Conservation (phyloP, 2,888 invertebrate genomes). For the Pollenia amentaria region DNA sequence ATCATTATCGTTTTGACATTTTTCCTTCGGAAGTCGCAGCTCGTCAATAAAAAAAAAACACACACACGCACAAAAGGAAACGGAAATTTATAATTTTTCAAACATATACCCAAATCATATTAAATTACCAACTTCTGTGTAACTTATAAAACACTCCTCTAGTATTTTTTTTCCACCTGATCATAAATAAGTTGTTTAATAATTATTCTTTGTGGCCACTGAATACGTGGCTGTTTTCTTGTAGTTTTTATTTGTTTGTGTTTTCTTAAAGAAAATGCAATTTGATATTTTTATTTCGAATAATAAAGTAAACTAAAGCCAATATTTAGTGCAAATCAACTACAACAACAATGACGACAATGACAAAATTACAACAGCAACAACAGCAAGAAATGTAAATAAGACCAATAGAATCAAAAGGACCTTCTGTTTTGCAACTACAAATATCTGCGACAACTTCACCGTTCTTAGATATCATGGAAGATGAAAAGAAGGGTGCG, state of each 20-base stretch:
- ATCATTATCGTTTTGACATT: constrained; percentile 31
- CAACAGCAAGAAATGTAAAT: constrained; percentile 2
- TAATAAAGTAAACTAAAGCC: constrained; percentile 36
- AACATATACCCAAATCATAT: constrained; percentile 41
- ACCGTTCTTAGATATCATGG: not conserved
- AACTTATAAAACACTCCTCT: not conserved
- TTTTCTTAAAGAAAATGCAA: constrained; percentile 53
- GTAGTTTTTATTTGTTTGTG: constrained; percentile 23
- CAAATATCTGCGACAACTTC: constrained; percentile 3
- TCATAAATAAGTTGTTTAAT: constrained; percentile 54
- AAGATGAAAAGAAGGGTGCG: constrained; percentile 55
- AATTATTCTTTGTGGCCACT: constrained; percentile 55
- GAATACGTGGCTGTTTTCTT: not conserved
- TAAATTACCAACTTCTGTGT: constrained; percentile 28
- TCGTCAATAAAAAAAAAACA: constrained; percentile 9
- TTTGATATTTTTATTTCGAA: constrained; percentile 54
- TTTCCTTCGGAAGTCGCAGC: constrained; percentile 20
- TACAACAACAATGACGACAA: constrained; percentile 25
- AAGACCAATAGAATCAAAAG: not conserved
- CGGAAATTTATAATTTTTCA: constrained; percentile 49
- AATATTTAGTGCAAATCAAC: constrained; percentile 51
- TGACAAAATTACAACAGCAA: constrained; percentile 14
- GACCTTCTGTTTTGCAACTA: constrained; percentile 41
- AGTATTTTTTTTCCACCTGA: constrained; percentile 56
- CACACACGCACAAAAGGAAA: constrained; percentile 36